Evolutionary conservation across 1,140 invertebrate genomes (phyloP).

Genomic region (Scaptodrosophila lebanonensis): DNA sequence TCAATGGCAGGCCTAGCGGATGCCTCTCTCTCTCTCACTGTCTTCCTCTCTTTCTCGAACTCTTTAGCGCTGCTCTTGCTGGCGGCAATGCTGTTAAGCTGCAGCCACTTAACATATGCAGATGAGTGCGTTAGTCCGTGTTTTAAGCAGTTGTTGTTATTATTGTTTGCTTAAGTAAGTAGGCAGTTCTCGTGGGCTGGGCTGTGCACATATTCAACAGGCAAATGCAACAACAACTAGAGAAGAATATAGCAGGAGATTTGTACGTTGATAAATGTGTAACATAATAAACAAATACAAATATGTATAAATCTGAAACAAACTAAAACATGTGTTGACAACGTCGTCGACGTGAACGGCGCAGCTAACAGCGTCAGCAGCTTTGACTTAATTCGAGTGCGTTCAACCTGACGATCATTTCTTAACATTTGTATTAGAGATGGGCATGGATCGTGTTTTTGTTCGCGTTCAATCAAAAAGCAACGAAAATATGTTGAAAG

Average conservation of each 20-base stretch:
- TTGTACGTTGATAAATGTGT: constrained; percentile 25
- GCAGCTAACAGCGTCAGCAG: constrained; percentile 40
- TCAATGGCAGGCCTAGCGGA: constrained; percentile 10
- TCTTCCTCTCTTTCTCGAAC: background rate
- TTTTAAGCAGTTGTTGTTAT: too few species aligned
- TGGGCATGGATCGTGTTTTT: too few species aligned
- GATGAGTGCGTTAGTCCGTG: constrained; percentile 9
- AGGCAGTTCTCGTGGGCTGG: too few species aligned
- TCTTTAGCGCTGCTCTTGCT: too few species aligned
- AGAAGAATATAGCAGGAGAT: background rate
- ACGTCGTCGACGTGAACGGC: background rate
- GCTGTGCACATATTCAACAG: constrained; percentile 4
- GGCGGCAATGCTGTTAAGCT: constrained; percentile 12
- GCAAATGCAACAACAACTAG: constrained; percentile 14
- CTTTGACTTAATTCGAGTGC: constrained; percentile 77
- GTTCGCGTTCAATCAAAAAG: too few species aligned
- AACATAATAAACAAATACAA: constrained; percentile 37
- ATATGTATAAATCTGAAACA: constrained; percentile 16
- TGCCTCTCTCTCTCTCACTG: background rate
- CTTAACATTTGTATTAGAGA: too few species aligned
- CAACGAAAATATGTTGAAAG: too few species aligned
- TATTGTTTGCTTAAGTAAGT: too few species aligned
- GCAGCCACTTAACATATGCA: constrained; percentile 16
- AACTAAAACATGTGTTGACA: constrained; percentile 7
- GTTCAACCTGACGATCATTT: constrained; percentile 65